phyloP scores from a whole-genome alignment of 2,888 invertebrate genomes.

The Nowickia ferox region DNA sequence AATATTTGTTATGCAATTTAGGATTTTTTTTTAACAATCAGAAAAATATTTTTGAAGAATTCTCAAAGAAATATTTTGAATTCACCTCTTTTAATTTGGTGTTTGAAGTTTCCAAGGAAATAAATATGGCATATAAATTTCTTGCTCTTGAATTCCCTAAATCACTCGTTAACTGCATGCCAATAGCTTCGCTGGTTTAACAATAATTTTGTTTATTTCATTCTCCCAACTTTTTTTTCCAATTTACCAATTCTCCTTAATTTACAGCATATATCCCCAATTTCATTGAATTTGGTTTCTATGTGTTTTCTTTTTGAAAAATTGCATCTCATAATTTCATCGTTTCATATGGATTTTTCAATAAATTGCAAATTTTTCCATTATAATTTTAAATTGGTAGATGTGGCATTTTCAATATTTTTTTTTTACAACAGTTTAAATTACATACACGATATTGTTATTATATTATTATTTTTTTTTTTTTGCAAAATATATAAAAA shows the following conservation, averaged over 20 bases:
- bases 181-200: background rate
- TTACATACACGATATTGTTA: background rate
- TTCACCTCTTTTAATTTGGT: too few species aligned
- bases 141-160: too few species aligned
- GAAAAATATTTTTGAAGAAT: too few species aligned
- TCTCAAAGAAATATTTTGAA: too few species aligned
- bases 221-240: background rate
- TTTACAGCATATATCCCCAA: conserved; percentile 20
- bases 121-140: too few species aligned
- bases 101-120: too few species aligned
- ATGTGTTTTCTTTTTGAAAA: conserved; percentile 24
- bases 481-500: conserved; percentile 20
- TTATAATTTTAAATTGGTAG: conserved; percentile 18
- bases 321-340: conserved; percentile 55
- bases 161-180: background rate
- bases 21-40: too few species aligned
- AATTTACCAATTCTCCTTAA: conserved; percentile 28
- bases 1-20: too few species aligned
- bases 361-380: conserved; percentile 51
- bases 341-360: conserved; percentile 9
- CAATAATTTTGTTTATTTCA: background rate
- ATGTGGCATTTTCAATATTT: conserved; percentile 15
- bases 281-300: conserved; percentile 4
- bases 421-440: conserved; percentile 9
- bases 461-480: conserved; percentile 5